Conservation (phyloP, 2,797 vertebrate genomes). For the Sarcoramphus papa region DNA sequence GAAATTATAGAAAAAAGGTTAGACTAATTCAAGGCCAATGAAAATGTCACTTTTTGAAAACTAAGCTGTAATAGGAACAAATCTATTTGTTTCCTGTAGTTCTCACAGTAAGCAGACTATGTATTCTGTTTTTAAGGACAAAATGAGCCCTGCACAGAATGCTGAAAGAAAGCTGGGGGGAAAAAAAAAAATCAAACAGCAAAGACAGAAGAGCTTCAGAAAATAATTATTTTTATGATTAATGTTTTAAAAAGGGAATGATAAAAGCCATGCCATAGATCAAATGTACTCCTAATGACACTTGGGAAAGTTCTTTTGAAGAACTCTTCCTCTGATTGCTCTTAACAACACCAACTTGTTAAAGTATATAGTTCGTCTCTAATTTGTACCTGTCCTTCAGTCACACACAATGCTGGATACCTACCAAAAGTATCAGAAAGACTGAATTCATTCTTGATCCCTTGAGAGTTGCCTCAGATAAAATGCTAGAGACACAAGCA, state of each 20-base stretch:
- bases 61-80: neutral
- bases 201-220: neutral
- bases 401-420: neutral
- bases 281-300: neutral
- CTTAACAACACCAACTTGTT: neutral
- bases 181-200: neutral
- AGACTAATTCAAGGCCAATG: neutral
- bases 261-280: neutral
- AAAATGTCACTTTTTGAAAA: neutral
- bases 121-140: neutral
- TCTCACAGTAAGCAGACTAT: neutral
- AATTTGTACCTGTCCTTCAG: neutral
- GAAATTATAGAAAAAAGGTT: neutral
- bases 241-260: neutral
- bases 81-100: neutral
- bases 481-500: neutral
- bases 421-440: neutral
- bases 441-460: neutral
- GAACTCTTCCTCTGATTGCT: neutral
- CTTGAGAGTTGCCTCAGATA: neutral
- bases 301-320: neutral
- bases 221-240: neutral
- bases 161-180: neutral
- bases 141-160: neutral
- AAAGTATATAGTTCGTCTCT: neutral